Conservation (phyloP, 2,797 vertebrate genomes). For the Morus bassanus region DNA sequence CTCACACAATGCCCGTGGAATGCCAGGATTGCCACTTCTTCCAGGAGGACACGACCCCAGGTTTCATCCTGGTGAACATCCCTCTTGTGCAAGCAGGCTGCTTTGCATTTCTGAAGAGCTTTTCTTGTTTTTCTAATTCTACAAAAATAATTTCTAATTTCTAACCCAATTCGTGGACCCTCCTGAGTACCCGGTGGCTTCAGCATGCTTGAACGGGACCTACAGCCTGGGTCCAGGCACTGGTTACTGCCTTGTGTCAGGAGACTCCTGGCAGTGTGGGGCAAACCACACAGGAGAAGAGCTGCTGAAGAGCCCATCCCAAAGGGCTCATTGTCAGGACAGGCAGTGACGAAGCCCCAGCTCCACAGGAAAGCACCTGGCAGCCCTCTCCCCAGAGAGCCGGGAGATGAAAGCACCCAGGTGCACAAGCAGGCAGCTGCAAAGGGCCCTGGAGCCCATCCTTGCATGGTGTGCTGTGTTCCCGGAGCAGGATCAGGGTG, state of each 20-base stretch:
- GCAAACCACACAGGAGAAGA: neutral
- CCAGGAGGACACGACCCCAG: accelerated
- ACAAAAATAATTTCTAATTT: neutral
- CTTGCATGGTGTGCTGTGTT: accelerated
- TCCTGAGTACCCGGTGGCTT: neutral
- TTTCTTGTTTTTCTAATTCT: neutral
- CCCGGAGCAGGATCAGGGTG: neutral
- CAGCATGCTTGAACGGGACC: neutral
- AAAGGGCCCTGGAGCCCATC: neutral
- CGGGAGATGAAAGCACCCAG: neutral
- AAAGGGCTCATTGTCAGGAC: neutral
- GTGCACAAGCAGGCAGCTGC: neutral
- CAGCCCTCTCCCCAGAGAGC: neutral
- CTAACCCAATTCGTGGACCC: neutral
- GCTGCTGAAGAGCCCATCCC: neutral
- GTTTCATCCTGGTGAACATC: neutral
- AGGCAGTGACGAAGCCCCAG: neutral
- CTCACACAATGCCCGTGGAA: accelerated
- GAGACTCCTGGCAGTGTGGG: neutral
- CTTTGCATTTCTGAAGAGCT: neutral
- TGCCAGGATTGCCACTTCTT: neutral
- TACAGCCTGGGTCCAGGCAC: neutral
- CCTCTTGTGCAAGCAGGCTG: neutral
- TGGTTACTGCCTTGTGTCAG: no score
- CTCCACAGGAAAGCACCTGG: neutral